Conservation (phyloP, 2,113 vertebrate species). For the Proteles cristata region DNA sequence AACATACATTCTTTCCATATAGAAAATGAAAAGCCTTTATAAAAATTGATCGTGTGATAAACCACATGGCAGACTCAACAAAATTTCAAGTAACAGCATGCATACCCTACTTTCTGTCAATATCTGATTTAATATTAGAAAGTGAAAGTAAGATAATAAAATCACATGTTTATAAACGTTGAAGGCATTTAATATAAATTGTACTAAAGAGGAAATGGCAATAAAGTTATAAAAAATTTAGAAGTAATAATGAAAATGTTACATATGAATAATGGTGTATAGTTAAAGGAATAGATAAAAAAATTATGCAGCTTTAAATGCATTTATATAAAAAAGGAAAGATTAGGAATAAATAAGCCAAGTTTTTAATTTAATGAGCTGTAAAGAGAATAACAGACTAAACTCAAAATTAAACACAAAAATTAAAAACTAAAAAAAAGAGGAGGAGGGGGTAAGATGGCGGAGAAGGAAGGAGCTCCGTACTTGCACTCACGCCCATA, state of each 20-base stretch:
- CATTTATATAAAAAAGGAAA: background rate
- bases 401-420: background rate
- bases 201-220: background rate
- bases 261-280: background rate
- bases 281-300: background rate
- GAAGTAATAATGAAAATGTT: background rate
- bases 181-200: background rate
- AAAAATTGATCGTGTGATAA: background rate
- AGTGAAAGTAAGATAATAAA: conserved; percentile 11
- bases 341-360: background rate
- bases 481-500: too few relatives aligned
- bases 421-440: background rate
- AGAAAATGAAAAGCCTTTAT: background rate
- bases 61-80: background rate
- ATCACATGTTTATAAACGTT: background rate
- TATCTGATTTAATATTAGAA: background rate
- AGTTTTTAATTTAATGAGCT: background rate
- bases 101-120: background rate
- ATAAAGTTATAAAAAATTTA: conserved; percentile 30
- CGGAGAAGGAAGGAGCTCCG: too few relatives aligned
- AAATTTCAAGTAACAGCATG: background rate
- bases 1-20: background rate
- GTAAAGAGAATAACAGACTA: conserved; percentile 22
- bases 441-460: too few relatives aligned
- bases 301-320: background rate